phyloP scores from a whole-genome alignment of 1,140 invertebrate species.

The Trichogramma pretiosum region DNA sequence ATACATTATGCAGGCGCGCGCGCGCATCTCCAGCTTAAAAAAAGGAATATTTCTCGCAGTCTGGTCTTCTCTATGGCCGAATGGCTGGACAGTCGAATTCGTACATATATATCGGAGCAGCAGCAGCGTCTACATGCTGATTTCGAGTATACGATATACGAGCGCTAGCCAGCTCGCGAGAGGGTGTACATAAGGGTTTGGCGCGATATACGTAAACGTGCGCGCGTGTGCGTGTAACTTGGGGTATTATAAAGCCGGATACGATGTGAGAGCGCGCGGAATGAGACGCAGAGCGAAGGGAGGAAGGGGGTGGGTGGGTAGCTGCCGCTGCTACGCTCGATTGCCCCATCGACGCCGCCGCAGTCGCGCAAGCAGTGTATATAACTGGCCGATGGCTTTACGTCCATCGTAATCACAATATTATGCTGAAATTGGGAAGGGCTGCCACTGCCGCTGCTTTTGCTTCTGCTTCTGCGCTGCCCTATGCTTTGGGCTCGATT shows the following conservation, averaged over 20 bases:
- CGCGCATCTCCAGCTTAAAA: conserved; percentile 33
- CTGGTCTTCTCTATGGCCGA: conserved; percentile 14
- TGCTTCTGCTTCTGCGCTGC: no score
- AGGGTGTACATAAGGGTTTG: no score
- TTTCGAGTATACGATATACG: no score
- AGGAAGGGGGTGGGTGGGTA: conserved; percentile 15
- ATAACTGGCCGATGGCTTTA: no score
- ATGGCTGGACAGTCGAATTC: conserved; percentile 28
- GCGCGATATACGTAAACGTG: conserved; percentile 21
- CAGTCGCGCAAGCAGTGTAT: no score
- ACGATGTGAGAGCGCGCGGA: neutral
- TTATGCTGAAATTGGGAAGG: conserved; percentile 42
- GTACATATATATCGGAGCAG: conserved; percentile 26
- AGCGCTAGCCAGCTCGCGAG: no score
- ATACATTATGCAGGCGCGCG: neutral
- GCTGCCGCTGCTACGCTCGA: conserved; percentile 2
- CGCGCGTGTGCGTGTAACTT: conserved; percentile 15
- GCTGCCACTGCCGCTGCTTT: conserved; percentile 37
- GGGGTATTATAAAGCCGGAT: no score
- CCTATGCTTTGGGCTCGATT: no score
- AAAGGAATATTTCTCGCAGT: conserved; percentile 28
- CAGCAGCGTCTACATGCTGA: no score
- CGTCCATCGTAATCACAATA: conserved; percentile 45
- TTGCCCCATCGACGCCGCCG: no score
- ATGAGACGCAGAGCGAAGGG: neutral